Evolutionary conservation across 2,797 vertebrate species (phyloP).

Genomic region (Macropodus opercularis): DNA sequence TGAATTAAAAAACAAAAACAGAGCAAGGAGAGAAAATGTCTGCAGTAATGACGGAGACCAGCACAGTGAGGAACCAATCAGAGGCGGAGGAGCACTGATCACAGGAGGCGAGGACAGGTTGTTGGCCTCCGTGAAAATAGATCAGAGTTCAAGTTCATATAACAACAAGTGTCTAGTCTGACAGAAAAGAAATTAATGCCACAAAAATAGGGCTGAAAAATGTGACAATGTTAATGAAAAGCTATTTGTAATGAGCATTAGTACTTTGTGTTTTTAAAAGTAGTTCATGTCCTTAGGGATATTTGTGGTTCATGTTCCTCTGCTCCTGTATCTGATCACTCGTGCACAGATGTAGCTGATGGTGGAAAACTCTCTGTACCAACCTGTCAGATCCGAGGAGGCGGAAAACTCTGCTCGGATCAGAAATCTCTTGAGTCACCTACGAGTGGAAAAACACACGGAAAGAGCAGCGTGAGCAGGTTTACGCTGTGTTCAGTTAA

Average conservation of each 20-base stretch:
- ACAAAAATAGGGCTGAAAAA: neutral
- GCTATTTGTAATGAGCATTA: neutral
- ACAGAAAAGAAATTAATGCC: conserved; percentile 17
- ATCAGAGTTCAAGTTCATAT: conserved; percentile 24
- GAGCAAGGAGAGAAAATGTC: conserved; percentile 4
- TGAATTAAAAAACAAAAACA: too few relatives aligned
- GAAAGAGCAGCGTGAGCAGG: neutral
- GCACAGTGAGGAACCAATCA: conserved; percentile 2
- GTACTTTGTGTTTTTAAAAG: neutral
- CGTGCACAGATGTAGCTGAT: neutral
- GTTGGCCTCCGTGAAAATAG: conserved; percentile 49
- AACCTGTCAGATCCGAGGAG: conserved; percentile 88
- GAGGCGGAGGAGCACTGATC: conserved; percentile 8
- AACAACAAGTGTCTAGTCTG: neutral
- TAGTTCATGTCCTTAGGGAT: neutral
- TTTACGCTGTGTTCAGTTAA: neutral
- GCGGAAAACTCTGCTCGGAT: conserved; percentile 85
- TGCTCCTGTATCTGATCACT: neutral
- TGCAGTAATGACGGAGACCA: conserved; percentile 1
- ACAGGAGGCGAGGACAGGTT: conserved; percentile 9
- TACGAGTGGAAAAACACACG: conserved; percentile 32
- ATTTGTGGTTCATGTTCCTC: neutral
- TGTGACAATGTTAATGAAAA: neutral
- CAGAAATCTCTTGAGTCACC: conserved; percentile 88
- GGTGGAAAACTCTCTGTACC: conserved; percentile 29